A percentile compares a stretch with the other conserved stretches of the same genome.
phyloP scores from a whole-genome alignment of 92 coral and sea anemone species.

The Plumapathes pennacea region DNA sequence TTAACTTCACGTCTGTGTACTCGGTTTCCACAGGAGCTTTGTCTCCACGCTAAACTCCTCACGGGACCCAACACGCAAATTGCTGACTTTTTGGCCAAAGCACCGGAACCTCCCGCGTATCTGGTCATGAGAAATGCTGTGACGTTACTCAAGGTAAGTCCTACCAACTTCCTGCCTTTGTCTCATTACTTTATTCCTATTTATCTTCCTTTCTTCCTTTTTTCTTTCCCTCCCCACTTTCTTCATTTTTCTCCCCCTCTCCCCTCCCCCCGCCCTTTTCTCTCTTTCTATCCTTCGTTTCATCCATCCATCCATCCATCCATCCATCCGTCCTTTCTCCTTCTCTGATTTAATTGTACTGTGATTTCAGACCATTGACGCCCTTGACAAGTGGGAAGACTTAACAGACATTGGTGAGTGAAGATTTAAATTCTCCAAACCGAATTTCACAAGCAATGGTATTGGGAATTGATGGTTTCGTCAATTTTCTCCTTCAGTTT shows the following conservation, averaged over 20 bases:
- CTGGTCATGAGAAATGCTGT: slow-evolving; percentile 91
- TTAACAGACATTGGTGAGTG: slow-evolving; percentile 85
- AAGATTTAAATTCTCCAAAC: too few relatives aligned
- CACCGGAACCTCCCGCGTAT: slow-evolving; percentile 91
- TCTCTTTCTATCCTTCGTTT: too few relatives aligned
- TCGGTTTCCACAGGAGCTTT: slow-evolving; percentile 64
- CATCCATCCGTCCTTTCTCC: too few relatives aligned
- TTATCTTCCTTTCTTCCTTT: too few relatives aligned
- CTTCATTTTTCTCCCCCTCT: too few relatives aligned
- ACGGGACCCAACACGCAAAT: slow-evolving; percentile 83
- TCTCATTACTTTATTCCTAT: not conserved
- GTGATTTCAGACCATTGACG: slow-evolving; percentile 75
- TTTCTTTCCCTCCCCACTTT: too few relatives aligned
- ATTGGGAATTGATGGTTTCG: too few relatives aligned
- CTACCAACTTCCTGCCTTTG: not conserved
- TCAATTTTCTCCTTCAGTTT: too few relatives aligned
- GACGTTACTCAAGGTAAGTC: slow-evolving; percentile 69
- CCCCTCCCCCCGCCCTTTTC: too few relatives aligned
- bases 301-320: too few relatives aligned
- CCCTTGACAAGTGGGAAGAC: slow-evolving; percentile 94
- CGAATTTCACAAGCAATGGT: too few relatives aligned
- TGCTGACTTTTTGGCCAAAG: slow-evolving; percentile 90
- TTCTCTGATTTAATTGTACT: not conserved
- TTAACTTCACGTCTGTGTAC: not conserved
- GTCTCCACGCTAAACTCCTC: slow-evolving; percentile 89